These are phyloP conservation scores for Chironomus tepperi DNA, from an alignment of 1,140 invertebrate genomes.

Conservation along the genomic window DNA sequence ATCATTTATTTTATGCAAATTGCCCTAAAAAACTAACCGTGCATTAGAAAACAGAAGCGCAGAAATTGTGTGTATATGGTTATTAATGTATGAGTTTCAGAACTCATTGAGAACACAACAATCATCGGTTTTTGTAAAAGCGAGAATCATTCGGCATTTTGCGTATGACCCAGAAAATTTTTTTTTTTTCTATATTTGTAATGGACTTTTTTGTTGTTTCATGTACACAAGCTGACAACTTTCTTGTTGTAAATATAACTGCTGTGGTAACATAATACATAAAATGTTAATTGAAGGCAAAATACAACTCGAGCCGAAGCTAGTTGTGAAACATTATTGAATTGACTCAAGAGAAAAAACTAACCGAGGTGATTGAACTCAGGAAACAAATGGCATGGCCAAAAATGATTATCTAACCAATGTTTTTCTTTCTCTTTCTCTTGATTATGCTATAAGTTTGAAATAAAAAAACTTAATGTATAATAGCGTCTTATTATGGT, in stretches of 20 bases:
- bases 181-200: background rate
- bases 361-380: background rate
- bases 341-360: background rate
- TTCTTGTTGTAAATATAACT: no score
- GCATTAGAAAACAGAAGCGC: background rate
- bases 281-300: background rate
- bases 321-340: background rate
- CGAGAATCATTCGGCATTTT: constrained; percentile 12
- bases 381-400: constrained; percentile 11
- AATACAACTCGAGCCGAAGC: background rate
- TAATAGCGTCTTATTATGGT: no score
- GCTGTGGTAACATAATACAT: background rate
- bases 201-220: background rate
- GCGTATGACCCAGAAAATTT: constrained; percentile 6
- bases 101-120: background rate
- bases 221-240: no score
- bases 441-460: background rate
- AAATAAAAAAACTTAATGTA: no score
- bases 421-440: background rate
- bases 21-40: background rate
- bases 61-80: background rate
- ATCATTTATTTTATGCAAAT: constrained; percentile 8
- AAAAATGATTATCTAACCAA: background rate
- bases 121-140: background rate
- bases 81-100: background rate